These are phyloP conservation scores for Ophion obscuratus DNA, from an alignment of 2,888 invertebrate genomes.

Conservation along the genomic window DNA sequence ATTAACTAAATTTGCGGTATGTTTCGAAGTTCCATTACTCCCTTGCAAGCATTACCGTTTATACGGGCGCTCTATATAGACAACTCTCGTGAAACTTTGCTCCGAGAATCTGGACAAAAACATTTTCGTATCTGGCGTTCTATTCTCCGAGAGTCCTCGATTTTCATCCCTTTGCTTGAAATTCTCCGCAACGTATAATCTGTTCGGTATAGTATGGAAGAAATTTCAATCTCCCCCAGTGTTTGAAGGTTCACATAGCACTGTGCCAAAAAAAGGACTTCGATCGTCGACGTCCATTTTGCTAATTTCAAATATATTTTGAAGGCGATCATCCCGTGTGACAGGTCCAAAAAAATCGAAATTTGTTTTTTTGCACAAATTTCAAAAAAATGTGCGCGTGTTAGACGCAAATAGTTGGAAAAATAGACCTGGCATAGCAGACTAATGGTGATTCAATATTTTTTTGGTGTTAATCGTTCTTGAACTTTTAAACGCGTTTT, in stretches of 20 bases:
- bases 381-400: too few species aligned
- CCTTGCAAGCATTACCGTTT: conserved; percentile 47
- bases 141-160: conserved; percentile 38
- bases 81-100: conserved; percentile 63
- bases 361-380: too few species aligned
- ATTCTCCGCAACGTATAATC: neutral
- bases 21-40: conserved; percentile 65
- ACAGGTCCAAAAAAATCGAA: too few species aligned
- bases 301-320: neutral
- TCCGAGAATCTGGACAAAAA: conserved; percentile 68
- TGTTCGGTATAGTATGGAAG: neutral
- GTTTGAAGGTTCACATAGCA: neutral
- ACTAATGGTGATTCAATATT: too few species aligned
- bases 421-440: too few species aligned
- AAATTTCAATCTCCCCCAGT: neutral
- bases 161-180: conserved; percentile 14
- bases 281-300: neutral
- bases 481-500: too few species aligned
- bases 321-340: neutral
- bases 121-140: conserved; percentile 63
- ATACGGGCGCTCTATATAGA: conserved; percentile 21
- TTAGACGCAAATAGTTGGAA: too few species aligned
- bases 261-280: neutral
- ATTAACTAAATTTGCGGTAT: conserved; percentile 71
- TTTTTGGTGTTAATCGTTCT: too few species aligned